A percentile compares a stretch with the other conserved stretches of the same genome.
These are phyloP conservation scores for Trichacis sp. DNA, from an alignment of 2,888 invertebrate species.

Conservation along the genomic window DNA sequence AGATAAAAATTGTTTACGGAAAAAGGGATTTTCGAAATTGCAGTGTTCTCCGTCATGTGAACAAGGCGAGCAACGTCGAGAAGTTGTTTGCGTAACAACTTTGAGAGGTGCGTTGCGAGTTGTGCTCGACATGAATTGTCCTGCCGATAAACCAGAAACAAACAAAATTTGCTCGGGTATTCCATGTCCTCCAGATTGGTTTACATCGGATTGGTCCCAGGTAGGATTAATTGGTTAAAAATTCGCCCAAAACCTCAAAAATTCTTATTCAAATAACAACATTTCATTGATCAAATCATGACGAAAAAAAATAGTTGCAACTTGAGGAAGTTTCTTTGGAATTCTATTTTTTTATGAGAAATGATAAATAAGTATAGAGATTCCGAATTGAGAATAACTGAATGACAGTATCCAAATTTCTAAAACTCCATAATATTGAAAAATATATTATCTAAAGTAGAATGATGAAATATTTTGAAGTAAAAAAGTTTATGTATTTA, in stretches of 20 bases:
- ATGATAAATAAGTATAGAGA: no score
- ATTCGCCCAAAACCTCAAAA: no score
- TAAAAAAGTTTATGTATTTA: no score
- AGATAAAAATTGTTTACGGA: no score
- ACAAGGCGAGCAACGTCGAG: conserved; percentile 74
- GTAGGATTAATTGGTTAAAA: no score
- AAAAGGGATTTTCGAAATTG: neutral
- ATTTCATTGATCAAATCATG: no score
- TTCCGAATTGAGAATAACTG: no score
- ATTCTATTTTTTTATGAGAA: no score
- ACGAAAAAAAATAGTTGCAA: no score
- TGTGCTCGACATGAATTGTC: conserved; percentile 75
- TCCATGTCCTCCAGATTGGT: conserved; percentile 79
- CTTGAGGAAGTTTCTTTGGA: no score
- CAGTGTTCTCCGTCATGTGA: conserved; percentile 66
- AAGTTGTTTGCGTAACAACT: conserved; percentile 76
- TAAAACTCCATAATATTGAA: neutral
- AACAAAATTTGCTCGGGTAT: conserved; percentile 74
- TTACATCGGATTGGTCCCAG: conserved; percentile 81
- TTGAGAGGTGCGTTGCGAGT: conserved; percentile 73
- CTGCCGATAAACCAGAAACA: conserved; percentile 75
- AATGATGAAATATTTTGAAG: neutral
- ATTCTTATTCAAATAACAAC: no score
- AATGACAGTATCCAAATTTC: neutral
- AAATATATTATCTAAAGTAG: no score